Evolutionary conservation across 2,113 vertebrate genomes (phyloP), one percentile per base, ranked within the genome.

Genomic region (Dinomys branickii): DNA sequence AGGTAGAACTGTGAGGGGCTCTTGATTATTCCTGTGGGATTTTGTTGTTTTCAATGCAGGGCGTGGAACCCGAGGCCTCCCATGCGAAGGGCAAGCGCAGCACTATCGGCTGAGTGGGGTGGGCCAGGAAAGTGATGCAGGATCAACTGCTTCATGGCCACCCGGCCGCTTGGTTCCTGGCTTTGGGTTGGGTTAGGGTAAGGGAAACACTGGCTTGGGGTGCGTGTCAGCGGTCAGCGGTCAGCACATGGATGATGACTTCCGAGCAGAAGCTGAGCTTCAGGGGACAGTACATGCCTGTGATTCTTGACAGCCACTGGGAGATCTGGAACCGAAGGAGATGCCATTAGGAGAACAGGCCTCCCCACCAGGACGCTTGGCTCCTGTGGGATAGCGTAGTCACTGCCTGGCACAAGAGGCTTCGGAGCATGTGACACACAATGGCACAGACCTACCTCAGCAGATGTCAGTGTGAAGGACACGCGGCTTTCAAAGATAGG

Each of bases 241-340:
- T 71, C 85, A 85, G 75, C 54, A 35, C 69, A 91, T 59, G 59
- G 83, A 30, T 26, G 24, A 63, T 38, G 86, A 84, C 47, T 88
- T 95, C 59, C 61, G 95, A 38, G 8, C 22, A 28, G 28, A 59
- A 4, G 26, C 58, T 88, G 58, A 88, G 47, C 87, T 44, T 28
- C 38, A 56, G 11, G 69, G 88, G 84, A 41, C 6, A 28, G 26
- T 59, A 54, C 61, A 33, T 26, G 33, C 41, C 22, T 3, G 54
- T 71, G 81, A 63, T 69, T 71, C 65, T 3, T 7, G 30, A 81
- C 44, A 47, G 30, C 26, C 33, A 47, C 59, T 22, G 77, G 35
- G 50, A 38, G 54, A 67, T 52, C 67, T 1, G 44, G 58, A 78
- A 33, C 54, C 52, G 33, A 85, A 71, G 71, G 28, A 91, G 61